Conservation (phyloP, 2,113 vertebrate genomes). For the Chaetodon auriga region DNA sequence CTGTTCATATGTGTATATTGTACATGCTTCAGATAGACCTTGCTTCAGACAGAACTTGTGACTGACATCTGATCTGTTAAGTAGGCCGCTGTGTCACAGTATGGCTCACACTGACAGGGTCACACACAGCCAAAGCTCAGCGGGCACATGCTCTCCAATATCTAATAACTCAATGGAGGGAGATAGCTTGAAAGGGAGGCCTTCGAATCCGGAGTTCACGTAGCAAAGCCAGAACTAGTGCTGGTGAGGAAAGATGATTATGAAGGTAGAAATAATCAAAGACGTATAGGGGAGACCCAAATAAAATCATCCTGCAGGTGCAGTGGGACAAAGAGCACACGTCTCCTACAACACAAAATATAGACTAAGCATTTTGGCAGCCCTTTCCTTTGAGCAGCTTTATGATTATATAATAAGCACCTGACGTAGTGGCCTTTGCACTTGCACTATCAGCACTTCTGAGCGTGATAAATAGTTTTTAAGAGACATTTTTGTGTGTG, state of each 20-base stretch:
- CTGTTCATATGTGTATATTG: too few relatives aligned
- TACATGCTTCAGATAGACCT: too few relatives aligned
- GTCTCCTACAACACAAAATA: conserved; percentile 28
- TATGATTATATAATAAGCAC: conserved; percentile 64
- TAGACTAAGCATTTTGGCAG: conserved; percentile 54
- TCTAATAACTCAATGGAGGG: background rate
- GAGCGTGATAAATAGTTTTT: conserved; percentile 44
- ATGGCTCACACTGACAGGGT: background rate
- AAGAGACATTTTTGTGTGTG: conserved; percentile 14
- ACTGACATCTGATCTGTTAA: conserved; percentile 25
- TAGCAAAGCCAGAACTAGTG: background rate
- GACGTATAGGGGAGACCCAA: background rate
- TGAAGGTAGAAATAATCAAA: conserved; percentile 16
- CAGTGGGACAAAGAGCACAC: background rate
- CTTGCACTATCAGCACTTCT: conserved; percentile 56
- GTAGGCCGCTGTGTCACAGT: conserved; percentile 20
- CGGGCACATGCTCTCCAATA: conserved; percentile 12
- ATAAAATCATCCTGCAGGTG: conserved; percentile 44
- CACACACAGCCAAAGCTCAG: conserved; percentile 12
- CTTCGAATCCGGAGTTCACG: background rate
- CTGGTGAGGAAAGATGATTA: background rate
- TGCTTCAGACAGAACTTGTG: conserved; percentile 4
- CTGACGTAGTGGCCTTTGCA: conserved; percentile 54
- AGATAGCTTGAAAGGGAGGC: background rate
- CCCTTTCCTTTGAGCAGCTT: conserved; percentile 41